phyloP scores from a whole-genome alignment of 2,888 invertebrate species.

The Pyrocoelia pectoralis region DNA sequence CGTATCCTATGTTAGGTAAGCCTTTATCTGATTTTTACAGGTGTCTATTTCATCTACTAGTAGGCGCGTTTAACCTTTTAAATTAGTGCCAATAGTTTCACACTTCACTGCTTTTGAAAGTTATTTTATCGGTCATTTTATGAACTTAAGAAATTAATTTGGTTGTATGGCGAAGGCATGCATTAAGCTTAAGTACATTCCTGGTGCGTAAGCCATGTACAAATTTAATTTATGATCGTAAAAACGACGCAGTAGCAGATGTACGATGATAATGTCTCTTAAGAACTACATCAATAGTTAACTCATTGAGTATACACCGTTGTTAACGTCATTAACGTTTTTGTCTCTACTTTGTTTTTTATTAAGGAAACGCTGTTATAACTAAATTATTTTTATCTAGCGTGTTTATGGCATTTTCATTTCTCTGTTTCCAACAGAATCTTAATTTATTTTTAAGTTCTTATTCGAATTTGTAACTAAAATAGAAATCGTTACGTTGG shows the following conservation, averaged over 20 bases:
- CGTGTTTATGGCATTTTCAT: too few species aligned
- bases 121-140: not conserved
- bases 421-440: too few species aligned
- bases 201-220: constrained; percentile 1
- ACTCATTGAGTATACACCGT: too few species aligned
- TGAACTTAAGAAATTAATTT: constrained; percentile 2
- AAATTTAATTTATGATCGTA: not conserved
- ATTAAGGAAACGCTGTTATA: too few species aligned
- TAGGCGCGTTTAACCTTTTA: too few species aligned
- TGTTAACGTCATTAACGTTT: not conserved
- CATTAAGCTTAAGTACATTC: not conserved
- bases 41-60: too few species aligned
- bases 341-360: not conserved
- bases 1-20: constrained; percentile 76
- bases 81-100: not conserved
- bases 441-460: too few species aligned
- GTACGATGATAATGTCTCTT: not conserved
- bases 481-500: too few species aligned
- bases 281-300: constrained; percentile 1
- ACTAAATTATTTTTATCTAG: too few species aligned
- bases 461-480: too few species aligned
- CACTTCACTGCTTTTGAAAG: not conserved
- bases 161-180: not conserved
- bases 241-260: not conserved
- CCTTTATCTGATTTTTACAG: not conserved